Evolutionary conservation across 2,888 invertebrate genomes (phyloP).

Genomic region (Drosophila antonietae): DNA sequence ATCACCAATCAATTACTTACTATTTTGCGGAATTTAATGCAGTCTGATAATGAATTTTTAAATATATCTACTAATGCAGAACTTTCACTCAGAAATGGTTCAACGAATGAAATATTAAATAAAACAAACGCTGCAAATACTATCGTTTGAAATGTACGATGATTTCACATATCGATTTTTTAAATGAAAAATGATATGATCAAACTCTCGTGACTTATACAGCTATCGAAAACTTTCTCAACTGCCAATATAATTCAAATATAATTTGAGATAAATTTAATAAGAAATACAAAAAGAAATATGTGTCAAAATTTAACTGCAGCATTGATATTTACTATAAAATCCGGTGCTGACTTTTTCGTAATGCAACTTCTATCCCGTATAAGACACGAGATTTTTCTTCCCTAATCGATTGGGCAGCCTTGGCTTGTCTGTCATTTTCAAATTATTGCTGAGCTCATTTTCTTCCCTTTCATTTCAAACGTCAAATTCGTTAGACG

Average conservation of each 20-base stretch:
- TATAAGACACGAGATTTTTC: neutral
- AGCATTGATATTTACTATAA: neutral
- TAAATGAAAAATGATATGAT: neutral
- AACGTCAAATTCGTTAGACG: conserved; percentile 35
- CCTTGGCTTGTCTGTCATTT: conserved; percentile 28
- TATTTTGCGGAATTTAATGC: neutral
- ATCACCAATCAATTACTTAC: neutral
- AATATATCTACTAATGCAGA: no score
- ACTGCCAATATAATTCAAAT: conserved; percentile 1
- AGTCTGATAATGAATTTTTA: neutral
- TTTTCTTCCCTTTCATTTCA: conserved; percentile 9
- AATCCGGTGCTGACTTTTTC: neutral
- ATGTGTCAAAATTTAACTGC: neutral
- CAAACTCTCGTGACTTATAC: neutral
- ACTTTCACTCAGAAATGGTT: neutral
- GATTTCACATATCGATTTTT: conserved; percentile 3
- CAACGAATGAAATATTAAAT: neutral
- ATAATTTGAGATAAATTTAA: neutral
- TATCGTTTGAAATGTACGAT: neutral
- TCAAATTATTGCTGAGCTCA: neutral
- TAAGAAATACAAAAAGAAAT: neutral
- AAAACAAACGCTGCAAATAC: neutral
- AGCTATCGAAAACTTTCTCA: neutral
- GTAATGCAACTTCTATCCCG: neutral
- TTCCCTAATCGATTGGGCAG: neutral